Percentiles rank a stretch among this genome's conserved stretches.
phyloP scores from a whole-genome alignment of 2,888 invertebrate genomes.

The Ryuthela nishihirai region DNA sequence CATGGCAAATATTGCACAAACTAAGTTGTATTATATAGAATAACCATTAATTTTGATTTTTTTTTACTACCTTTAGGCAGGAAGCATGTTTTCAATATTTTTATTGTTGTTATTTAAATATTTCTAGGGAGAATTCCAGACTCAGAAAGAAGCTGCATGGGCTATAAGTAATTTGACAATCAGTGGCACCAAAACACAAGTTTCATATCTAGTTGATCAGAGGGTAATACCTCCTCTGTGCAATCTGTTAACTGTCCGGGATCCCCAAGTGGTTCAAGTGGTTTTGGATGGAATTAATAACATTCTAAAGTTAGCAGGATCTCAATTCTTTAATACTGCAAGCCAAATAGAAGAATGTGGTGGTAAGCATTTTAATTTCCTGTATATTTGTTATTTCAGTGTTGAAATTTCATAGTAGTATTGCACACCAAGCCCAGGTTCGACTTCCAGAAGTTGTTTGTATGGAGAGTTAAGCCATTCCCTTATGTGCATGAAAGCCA shows the following conservation, averaged over 20 bases:
- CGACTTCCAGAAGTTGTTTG: too few relatives aligned
- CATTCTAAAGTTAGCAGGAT: conserved; percentile 94
- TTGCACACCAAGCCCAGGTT: too few relatives aligned
- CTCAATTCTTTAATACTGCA: conserved; percentile 64
- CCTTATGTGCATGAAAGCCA: too few relatives aligned
- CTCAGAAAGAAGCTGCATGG: conserved; percentile 99
- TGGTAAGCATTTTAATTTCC: too few relatives aligned
- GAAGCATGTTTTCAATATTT: too few relatives aligned
- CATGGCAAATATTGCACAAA: too few relatives aligned
- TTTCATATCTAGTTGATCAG: conserved; percentile 74
- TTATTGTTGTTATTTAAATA: conserved; percentile 38
- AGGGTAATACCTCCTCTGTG: conserved; percentile 97
- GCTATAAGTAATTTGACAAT: conserved; percentile 98
- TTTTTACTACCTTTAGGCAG: neutral
- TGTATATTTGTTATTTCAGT: too few relatives aligned
- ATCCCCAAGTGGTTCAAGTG: conserved; percentile 84
- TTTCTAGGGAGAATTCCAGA: conserved; percentile 82
- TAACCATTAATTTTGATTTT: neutral
- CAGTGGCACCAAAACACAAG: conserved; percentile 89
- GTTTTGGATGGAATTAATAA: conserved; percentile 96
- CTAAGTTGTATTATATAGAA: too few relatives aligned
- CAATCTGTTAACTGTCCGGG: conserved; percentile 88
- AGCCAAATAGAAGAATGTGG: conserved; percentile 96
- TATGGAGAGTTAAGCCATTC: too few relatives aligned
- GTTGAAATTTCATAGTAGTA: too few relatives aligned